phyloP scores from a whole-genome alignment of 1,140 invertebrate genomes.

The Zaprionus gabonicus region DNA sequence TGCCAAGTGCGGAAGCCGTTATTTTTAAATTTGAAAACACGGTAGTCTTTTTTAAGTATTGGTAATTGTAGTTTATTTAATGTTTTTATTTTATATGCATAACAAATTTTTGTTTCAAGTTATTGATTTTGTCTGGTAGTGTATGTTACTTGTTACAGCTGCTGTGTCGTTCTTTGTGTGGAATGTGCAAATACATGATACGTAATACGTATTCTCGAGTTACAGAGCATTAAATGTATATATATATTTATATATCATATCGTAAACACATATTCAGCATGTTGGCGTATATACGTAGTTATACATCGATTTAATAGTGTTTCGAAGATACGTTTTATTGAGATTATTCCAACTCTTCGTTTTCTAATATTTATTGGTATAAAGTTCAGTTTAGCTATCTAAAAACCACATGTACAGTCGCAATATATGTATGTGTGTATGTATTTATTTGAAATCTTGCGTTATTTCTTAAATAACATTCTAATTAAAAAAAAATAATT shows the following conservation, averaged over 20 bases:
- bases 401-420: conserved; percentile 77
- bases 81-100: conserved; percentile 26
- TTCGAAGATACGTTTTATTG: conserved; percentile 48
- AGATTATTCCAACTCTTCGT: conserved; percentile 40
- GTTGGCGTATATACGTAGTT: conserved; percentile 64
- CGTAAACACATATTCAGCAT: conserved; percentile 66
- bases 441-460: conserved; percentile 45
- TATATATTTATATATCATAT: conserved; percentile 46
- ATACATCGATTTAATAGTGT: conserved; percentile 52
- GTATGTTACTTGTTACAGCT: conserved; percentile 56
- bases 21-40: background rate
- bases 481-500: conserved; percentile 51
- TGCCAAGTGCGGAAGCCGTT: background rate
- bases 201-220: conserved; percentile 48
- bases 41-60: conserved; percentile 18
- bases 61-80: conserved; percentile 66
- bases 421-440: conserved; percentile 54
- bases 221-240: conserved; percentile 50
- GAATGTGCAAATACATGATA: conserved; percentile 58
- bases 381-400: conserved; percentile 76
- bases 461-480: conserved; percentile 73
- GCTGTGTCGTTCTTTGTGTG: conserved; percentile 45
- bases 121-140: conserved; percentile 70
- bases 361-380: conserved; percentile 75
- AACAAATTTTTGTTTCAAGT: conserved; percentile 51